Percentiles rank a stretch among this genome's conserved stretches.
Evolutionary conservation across 2,113 vertebrate genomes (phyloP).

Genomic region (Cololabis saira): DNA sequence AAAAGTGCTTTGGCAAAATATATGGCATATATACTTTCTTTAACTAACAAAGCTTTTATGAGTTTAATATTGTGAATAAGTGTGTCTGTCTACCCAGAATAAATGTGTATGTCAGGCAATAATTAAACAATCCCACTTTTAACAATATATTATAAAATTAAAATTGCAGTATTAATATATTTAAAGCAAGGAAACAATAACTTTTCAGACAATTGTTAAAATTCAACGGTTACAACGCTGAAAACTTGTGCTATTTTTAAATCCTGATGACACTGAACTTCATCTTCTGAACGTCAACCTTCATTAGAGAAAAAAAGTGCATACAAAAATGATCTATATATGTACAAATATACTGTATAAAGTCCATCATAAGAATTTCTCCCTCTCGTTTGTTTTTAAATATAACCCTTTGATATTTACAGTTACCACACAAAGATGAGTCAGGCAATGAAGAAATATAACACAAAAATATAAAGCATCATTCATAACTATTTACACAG

Average conservation of each 20-base stretch:
- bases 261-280: not conserved
- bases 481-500: slow-evolving; percentile 16
- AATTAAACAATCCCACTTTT: slow-evolving; percentile 1
- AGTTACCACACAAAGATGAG: slow-evolving; percentile 11
- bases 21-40: too few species aligned
- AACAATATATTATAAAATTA: not conserved
- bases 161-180: not conserved
- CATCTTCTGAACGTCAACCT: slow-evolving; percentile 10
- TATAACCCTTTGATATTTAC: slow-evolving; percentile 32
- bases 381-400: slow-evolving; percentile 7
- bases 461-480: slow-evolving; percentile 31
- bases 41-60: too few species aligned
- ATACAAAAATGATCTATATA: slow-evolving; percentile 28
- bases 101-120: not conserved
- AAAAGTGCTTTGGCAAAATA: too few species aligned
- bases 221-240: not conserved
- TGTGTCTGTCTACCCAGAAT: not conserved
- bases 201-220: not conserved
- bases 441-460: slow-evolving; percentile 22
- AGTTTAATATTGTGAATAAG: too few species aligned
- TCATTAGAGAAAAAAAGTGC: slow-evolving; percentile 54
- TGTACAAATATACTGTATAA: slow-evolving; percentile 18
- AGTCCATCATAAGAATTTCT: not conserved
- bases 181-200: not conserved
- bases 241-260: not conserved